Percentiles rank a stretch among this genome's conserved stretches.
Conservation (phyloP, 2,888 invertebrate genomes). For the Mesoligia furuncula region DNA sequence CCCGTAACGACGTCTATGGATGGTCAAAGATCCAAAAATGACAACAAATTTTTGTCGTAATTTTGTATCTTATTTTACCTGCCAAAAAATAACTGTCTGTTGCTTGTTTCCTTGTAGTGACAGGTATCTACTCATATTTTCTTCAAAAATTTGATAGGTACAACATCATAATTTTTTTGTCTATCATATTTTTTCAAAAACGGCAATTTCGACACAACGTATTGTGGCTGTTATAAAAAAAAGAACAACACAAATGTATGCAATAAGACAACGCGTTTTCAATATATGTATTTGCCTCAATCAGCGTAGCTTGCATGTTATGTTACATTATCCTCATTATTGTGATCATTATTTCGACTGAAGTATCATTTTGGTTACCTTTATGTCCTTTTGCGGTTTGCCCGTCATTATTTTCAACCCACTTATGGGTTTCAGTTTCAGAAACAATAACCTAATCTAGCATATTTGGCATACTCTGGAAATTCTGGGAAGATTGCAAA, state of each 20-base stretch:
- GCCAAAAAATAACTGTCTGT: no score
- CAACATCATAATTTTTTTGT: neutral
- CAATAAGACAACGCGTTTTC: neutral
- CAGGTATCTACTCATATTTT: neutral
- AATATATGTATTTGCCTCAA: neutral
- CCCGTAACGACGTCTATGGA: no score
- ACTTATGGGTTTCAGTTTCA: neutral
- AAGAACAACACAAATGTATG: neutral
- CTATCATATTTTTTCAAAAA: no score
- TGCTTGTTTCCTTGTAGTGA: neutral
- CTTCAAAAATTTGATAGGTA: neutral
- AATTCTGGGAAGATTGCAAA: neutral
- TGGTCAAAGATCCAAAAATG: no score
- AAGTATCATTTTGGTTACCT: neutral
- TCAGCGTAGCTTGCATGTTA: neutral
- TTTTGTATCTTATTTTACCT: neutral
- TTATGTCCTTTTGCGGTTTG: constrained; percentile 10
- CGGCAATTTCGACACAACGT: no score
- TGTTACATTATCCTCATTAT: neutral
- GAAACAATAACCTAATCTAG: neutral
- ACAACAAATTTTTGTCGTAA: neutral
- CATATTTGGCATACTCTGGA: neutral
- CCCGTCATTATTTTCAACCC: constrained; percentile 6
- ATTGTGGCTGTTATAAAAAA: no score
- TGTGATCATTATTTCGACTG: neutral